Conservation (phyloP, 2,113 vertebrate species). For the Archocentrus centrarchus region DNA sequence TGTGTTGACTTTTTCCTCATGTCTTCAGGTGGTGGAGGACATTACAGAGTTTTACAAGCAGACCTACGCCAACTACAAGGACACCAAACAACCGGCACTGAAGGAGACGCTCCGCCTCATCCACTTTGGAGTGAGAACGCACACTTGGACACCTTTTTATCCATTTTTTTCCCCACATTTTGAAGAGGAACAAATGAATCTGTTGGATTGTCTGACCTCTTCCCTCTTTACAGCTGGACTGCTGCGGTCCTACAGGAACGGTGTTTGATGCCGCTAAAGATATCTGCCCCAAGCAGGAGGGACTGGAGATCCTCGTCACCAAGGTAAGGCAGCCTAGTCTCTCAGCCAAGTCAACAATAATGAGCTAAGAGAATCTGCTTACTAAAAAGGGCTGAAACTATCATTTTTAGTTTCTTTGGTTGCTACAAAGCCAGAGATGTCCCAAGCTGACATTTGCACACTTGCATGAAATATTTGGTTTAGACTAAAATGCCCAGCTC, state of each 20-base stretch:
- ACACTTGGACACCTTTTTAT: background rate
- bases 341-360: background rate
- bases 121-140: slow-evolving; percentile 83
- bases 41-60: slow-evolving; percentile 86
- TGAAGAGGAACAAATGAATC: background rate
- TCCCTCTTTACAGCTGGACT: slow-evolving; percentile 80
- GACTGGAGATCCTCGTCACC: background rate
- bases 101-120: slow-evolving; percentile 86
- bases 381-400: background rate
- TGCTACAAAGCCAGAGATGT: too few species aligned
- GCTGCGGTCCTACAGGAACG: slow-evolving; percentile 84
- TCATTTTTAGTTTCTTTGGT: too few species aligned
- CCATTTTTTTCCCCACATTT: background rate
- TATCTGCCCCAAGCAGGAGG: slow-evolving; percentile 81
- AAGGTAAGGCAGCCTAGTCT: slow-evolving; percentile 77
- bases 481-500: background rate
- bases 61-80: slow-evolving; percentile 81
- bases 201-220: background rate
- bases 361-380: too few species aligned
- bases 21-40: slow-evolving; percentile 83
- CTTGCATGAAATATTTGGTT: background rate
- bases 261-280: slow-evolving; percentile 72
- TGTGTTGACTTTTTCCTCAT: background rate
- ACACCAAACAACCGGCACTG: slow-evolving; percentile 66
- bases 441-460: too few species aligned